Conservation (phyloP, 2,797 vertebrate species). For the Sebastes trivittatus region DNA sequence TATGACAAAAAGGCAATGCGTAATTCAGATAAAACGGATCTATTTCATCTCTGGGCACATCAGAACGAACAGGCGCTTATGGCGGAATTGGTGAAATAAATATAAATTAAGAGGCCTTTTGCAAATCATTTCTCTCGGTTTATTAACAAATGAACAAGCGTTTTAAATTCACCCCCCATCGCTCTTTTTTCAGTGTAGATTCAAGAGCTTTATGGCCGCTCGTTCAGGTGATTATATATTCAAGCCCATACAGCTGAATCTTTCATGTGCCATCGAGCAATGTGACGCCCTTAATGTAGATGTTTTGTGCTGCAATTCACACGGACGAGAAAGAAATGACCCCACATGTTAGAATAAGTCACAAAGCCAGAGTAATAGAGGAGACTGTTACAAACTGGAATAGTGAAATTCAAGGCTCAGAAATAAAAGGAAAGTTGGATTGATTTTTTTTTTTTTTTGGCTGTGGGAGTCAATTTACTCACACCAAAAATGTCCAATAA, state of each 20-base stretch:
- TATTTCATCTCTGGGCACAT: slow-evolving; percentile 62
- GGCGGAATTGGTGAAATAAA: slow-evolving; percentile 57
- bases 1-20: slow-evolving; percentile 62
- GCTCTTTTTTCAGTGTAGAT: slow-evolving; percentile 43
- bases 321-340: slow-evolving; percentile 54
- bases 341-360: slow-evolving; percentile 42
- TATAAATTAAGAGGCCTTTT: slow-evolving; percentile 54
- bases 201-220: slow-evolving; percentile 49
- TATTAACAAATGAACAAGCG: slow-evolving; percentile 70
- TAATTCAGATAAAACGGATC: slow-evolving; percentile 66
- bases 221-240: slow-evolving; percentile 73
- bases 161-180: slow-evolving; percentile 64
- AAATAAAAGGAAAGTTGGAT: slow-evolving; percentile 35
- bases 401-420: slow-evolving; percentile 29
- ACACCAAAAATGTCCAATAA: background rate
- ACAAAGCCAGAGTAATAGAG: slow-evolving; percentile 48
- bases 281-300: slow-evolving; percentile 74
- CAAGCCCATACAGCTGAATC: slow-evolving; percentile 61
- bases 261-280: slow-evolving; percentile 70
- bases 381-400: slow-evolving; percentile 11
- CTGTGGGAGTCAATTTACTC: background rate
- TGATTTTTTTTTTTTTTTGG: background rate
- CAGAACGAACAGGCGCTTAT: slow-evolving; percentile 39
- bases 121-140: slow-evolving; percentile 52
- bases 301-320: slow-evolving; percentile 62